Conservation (phyloP, 92 coral and sea anemone species). For the Porites divaricata region DNA sequence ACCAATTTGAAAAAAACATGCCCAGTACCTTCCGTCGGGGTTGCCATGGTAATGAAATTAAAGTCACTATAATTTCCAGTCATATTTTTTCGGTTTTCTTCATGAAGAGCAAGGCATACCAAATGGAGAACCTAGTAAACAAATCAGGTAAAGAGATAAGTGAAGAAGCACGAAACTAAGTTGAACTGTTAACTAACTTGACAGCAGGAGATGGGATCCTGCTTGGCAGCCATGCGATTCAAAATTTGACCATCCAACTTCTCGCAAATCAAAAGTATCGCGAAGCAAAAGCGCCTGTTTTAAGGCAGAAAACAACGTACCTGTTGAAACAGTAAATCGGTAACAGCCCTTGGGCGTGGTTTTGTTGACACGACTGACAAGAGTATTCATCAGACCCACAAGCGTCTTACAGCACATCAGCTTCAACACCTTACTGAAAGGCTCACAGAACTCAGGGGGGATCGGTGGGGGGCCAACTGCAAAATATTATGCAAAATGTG, state of each 20-base stretch:
- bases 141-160: not conserved
- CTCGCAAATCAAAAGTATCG: too few relatives aligned
- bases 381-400: constrained; percentile 66
- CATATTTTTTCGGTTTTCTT: constrained; percentile 75
- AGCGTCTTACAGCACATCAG: constrained; percentile 78
- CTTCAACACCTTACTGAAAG: constrained; percentile 74
- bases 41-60: constrained; percentile 79
- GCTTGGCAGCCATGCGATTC: too few relatives aligned
- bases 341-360: constrained; percentile 77
- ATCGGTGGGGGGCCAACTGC: constrained; percentile 82
- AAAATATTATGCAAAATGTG: not conserved
- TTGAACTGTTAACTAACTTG: too few relatives aligned
- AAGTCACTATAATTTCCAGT: constrained; percentile 49
- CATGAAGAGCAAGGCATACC: constrained; percentile 87
- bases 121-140: constrained; percentile 83
- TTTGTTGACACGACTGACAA: constrained; percentile 70
- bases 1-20: too few relatives aligned
- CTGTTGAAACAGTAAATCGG: constrained; percentile 83
- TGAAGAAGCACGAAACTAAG: not conserved
- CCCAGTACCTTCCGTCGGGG: constrained; percentile 42
- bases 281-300: not conserved
- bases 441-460: constrained; percentile 81
- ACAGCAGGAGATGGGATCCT: too few relatives aligned
- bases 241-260: too few relatives aligned
- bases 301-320: constrained; percentile 26